Evolutionary conservation across 2,888 invertebrate genomes (phyloP).

Genomic region (Argyresthia albistria): DNA sequence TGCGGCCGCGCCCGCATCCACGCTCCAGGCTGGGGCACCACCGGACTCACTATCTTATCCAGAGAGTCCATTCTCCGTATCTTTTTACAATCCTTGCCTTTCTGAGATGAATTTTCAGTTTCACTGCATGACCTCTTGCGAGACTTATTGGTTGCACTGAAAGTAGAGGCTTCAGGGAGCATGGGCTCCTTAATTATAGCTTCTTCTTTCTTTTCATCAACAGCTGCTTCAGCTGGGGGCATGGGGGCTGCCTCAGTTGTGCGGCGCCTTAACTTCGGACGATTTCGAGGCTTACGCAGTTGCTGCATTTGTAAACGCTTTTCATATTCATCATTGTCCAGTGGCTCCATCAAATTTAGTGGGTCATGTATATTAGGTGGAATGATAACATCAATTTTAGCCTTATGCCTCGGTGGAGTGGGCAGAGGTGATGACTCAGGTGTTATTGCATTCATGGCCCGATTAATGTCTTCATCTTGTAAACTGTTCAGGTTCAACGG

Average conservation of each 20-base stretch:
- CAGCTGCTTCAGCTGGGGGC: slow-evolving; percentile 32
- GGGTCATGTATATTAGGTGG: slow-evolving; percentile 95
- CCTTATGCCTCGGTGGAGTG: slow-evolving; percentile 84
- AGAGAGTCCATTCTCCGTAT: slow-evolving; percentile 80
- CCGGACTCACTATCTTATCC: slow-evolving; percentile 94
- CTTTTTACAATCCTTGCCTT: slow-evolving; percentile 66
- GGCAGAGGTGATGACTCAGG: slow-evolving; percentile 94
- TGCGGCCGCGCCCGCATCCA: slow-evolving; percentile 77
- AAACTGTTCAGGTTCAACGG: slow-evolving; percentile 94
- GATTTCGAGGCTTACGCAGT: slow-evolving; percentile 77
- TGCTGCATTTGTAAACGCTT: slow-evolving; percentile 83
- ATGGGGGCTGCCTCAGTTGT: slow-evolving; percentile 49
- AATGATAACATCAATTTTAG: slow-evolving; percentile 90
- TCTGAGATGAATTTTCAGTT: slow-evolving; percentile 68
- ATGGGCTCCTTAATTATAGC: slow-evolving; percentile 47
- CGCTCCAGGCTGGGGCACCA: slow-evolving; percentile 90
- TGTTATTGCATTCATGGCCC: slow-evolving; percentile 90
- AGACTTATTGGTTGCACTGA: slow-evolving; percentile 24
- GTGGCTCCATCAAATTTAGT: slow-evolving; percentile 85
- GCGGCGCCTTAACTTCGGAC: slow-evolving; percentile 72
- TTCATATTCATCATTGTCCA: slow-evolving; percentile 87
- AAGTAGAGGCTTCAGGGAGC: slow-evolving; percentile 46
- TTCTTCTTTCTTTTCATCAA: slow-evolving; percentile 27
- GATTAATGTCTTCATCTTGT: slow-evolving; percentile 83
- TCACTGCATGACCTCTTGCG: slow-evolving; percentile 69